phyloP scores from a whole-genome alignment of 2,888 invertebrate genomes.

The Mesorhabditis belari region DNA sequence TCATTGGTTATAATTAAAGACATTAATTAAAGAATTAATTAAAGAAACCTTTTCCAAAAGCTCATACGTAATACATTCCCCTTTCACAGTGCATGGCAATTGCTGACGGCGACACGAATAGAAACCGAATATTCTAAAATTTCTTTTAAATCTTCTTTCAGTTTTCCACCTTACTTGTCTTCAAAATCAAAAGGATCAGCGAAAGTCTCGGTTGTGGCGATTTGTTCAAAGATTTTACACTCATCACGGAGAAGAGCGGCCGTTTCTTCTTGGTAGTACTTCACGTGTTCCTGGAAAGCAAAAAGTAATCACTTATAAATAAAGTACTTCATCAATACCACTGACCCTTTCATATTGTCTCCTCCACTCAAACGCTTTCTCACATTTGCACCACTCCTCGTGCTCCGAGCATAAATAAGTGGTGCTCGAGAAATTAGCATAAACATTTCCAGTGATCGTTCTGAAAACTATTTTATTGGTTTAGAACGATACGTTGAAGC shows the following conservation, averaged over 20 bases:
- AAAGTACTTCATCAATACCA: not conserved
- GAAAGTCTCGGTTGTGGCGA: constrained; percentile 2
- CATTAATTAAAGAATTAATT: no score
- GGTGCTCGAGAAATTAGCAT: not conserved
- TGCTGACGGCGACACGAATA: constrained; percentile 12
- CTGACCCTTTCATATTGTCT: not conserved
- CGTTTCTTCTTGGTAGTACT: not conserved
- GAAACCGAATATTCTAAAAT: constrained; percentile 5
- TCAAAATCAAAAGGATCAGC: constrained; percentile 10
- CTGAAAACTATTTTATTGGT: no score
- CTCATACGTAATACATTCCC: constrained; percentile 11
- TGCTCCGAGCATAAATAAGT: not conserved
- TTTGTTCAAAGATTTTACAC: constrained; percentile 2
- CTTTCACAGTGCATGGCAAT: constrained; percentile 8
- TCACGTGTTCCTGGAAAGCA: constrained; percentile 1
- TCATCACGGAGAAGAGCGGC: constrained; percentile 1
- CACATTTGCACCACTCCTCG: not conserved
- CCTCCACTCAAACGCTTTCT: not conserved
- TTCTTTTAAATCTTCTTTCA: no score
- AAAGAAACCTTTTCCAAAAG: no score
- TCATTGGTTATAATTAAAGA: no score
- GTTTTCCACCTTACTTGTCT: constrained; percentile 2
- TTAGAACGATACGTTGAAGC: no score
- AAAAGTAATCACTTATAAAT: not conserved
- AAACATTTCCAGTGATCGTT: no score